phyloP scores from a whole-genome alignment of 2,888 invertebrate species.

The Hoplodrina ambigua region DNA sequence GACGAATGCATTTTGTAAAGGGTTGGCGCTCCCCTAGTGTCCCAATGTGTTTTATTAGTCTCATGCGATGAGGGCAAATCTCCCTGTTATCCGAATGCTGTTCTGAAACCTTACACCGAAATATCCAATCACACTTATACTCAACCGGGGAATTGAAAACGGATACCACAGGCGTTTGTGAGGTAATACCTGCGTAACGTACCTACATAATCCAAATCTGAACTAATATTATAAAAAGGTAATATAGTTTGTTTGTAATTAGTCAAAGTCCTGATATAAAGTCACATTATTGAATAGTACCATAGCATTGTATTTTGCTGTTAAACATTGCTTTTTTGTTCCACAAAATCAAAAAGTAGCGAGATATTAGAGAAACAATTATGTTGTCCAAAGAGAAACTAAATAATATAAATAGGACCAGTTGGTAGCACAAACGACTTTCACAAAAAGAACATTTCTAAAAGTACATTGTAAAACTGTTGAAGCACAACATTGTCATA shows the following conservation, averaged over 20 bases:
- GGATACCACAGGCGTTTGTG: not conserved
- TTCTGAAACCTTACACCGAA: conserved; percentile 4
- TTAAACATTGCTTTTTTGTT: no score
- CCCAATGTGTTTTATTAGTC: conserved; percentile 25
- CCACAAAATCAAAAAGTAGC: no score
- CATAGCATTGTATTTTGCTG: no score
- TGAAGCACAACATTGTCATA: conserved; percentile 17
- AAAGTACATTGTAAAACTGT: conserved; percentile 7
- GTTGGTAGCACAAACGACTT: not conserved
- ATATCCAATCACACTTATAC: conserved; percentile 27
- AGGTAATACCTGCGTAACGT: not conserved
- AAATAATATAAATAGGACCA: not conserved
- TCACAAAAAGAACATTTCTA: not conserved
- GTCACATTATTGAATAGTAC: no score
- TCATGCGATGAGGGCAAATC: conserved; percentile 10
- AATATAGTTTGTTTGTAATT: no score
- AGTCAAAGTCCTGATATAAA: no score
- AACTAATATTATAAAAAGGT: no score
- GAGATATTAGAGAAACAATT: not conserved
- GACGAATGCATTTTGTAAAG: conserved; percentile 3
- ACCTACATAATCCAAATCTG: no score
- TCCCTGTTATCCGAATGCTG: not conserved
- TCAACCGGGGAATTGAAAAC: conserved; percentile 10
- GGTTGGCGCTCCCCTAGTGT: not conserved
- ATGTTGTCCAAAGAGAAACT: no score